Conservation (phyloP, 2,888 invertebrate species). For the Meghimatium bilineatum region DNA sequence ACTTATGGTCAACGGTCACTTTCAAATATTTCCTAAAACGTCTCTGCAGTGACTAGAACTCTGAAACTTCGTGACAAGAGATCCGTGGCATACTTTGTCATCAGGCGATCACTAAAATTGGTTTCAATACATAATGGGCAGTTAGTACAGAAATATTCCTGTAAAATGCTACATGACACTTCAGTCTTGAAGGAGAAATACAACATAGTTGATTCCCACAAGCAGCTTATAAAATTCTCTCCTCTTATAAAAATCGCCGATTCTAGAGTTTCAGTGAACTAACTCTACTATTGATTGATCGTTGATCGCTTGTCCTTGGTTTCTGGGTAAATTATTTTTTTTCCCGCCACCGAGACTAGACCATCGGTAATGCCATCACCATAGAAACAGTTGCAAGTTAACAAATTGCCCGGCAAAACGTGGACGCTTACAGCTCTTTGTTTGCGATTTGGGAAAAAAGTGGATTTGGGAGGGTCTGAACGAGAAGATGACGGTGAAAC, state of each 20-base stretch:
- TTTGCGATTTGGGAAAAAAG: conserved; percentile 29
- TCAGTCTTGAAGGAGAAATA: too few relatives aligned
- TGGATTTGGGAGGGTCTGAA: conserved; percentile 15
- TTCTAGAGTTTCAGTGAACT: not conserved
- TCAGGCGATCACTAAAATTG: too few relatives aligned
- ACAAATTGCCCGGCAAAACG: conserved; percentile 46
- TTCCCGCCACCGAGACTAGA: conserved; percentile 17
- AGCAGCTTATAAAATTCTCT: too few relatives aligned
- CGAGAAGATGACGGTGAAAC: conserved; percentile 8
- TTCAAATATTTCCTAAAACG: too few relatives aligned
- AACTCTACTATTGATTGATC: conserved; percentile 34
- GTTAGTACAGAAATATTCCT: too few relatives aligned
- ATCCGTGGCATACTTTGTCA: too few relatives aligned
- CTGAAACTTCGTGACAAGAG: too few relatives aligned
- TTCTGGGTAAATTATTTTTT: conserved; percentile 8
- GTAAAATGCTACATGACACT: too few relatives aligned
- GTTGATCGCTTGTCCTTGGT: conserved; percentile 10
- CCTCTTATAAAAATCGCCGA: not conserved
- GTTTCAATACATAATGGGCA: too few relatives aligned
- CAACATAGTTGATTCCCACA: too few relatives aligned
- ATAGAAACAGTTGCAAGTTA: conserved; percentile 45
- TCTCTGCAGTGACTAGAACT: too few relatives aligned
- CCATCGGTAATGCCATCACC: conserved; percentile 37
- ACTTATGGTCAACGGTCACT: too few relatives aligned
- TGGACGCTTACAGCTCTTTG: conserved; percentile 41